phyloP scores from a whole-genome alignment of 1,140 invertebrate species.

The Drosophila parabipectinata region DNA sequence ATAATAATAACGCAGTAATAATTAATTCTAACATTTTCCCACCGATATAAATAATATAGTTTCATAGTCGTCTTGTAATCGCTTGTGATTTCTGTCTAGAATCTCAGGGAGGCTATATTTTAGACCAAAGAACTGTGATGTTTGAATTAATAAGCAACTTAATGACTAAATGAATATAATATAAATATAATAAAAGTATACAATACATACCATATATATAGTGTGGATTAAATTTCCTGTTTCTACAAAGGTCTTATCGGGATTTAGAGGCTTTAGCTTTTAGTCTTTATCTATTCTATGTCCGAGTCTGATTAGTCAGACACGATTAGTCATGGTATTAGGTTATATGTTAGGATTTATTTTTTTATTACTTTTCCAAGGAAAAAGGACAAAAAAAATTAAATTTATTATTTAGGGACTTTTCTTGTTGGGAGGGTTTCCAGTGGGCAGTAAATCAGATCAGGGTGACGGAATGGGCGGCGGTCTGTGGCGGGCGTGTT shows the following conservation, averaged over 20 bases:
- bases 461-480: too few species aligned
- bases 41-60: not conserved
- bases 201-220: too few species aligned
- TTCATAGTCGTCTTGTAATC: too few species aligned
- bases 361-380: too few species aligned
- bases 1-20: not conserved
- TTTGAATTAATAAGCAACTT: not conserved
- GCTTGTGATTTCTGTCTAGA: not conserved
- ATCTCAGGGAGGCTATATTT: not conserved
- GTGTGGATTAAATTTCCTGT: too few species aligned
- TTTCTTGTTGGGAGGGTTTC: too few species aligned
- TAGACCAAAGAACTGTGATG: not conserved
- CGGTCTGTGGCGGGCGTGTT: not conserved
- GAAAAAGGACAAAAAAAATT: too few species aligned
- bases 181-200: too few species aligned
- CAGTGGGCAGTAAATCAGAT: too few species aligned
- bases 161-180: too few species aligned
- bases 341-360: too few species aligned
- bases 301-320: not conserved
- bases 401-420: too few species aligned
- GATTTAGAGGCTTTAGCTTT: not conserved
- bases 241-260: not conserved
- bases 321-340: conserved; percentile 15
- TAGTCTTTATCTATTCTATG: not conserved
- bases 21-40: not conserved